These are phyloP conservation scores for Prietella phreatophila DNA, from an alignment of 2,113 vertebrate genomes.

Conservation along the genomic window DNA sequence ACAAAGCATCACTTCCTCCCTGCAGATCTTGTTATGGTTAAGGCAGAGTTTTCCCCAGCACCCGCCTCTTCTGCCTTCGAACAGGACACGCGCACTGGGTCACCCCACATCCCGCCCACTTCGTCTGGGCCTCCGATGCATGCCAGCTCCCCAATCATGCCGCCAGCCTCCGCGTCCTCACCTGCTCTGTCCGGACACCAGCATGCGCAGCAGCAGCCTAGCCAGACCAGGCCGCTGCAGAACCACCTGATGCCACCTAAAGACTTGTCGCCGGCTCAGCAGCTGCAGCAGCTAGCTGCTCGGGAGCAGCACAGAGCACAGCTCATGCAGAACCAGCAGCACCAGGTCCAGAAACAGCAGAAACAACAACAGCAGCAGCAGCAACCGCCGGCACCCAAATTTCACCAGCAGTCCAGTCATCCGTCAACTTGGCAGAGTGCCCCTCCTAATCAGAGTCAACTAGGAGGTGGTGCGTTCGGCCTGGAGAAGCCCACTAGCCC, in stretches of 20 bases:
- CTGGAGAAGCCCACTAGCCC: slow-evolving; percentile 90
- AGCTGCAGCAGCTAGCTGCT: slow-evolving; percentile 78
- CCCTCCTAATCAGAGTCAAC: slow-evolving; percentile 79
- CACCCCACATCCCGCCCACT: slow-evolving; percentile 82
- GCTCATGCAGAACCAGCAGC: slow-evolving; percentile 88
- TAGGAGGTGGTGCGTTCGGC: slow-evolving; percentile 75
- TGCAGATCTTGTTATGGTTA: slow-evolving; percentile 79
- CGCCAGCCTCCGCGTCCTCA: slow-evolving; percentile 74
- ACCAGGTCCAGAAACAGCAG: slow-evolving; percentile 80
- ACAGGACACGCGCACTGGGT: slow-evolving; percentile 81
- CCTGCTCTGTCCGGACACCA: slow-evolving; percentile 74
- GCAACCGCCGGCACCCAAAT: slow-evolving; percentile 69
- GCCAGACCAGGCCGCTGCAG: slow-evolving; percentile 66
- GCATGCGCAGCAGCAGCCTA: slow-evolving; percentile 64
- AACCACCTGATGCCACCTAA: slow-evolving; percentile 74
- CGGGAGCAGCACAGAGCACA: slow-evolving; percentile 88
- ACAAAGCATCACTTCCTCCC: slow-evolving; percentile 58
- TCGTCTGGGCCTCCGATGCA: slow-evolving; percentile 81
- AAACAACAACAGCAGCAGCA: slow-evolving; percentile 77
- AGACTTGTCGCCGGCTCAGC: slow-evolving; percentile 83
- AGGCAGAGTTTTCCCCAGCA: slow-evolving; percentile 82
- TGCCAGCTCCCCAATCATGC: slow-evolving; percentile 73
- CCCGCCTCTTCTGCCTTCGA: slow-evolving; percentile 79
- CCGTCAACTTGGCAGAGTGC: slow-evolving; percentile 82
- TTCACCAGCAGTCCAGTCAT: slow-evolving; percentile 69